Evolutionary conservation across 2,113 vertebrate species (phyloP).

Genomic region (Brachyhypopomus occidentalis): DNA sequence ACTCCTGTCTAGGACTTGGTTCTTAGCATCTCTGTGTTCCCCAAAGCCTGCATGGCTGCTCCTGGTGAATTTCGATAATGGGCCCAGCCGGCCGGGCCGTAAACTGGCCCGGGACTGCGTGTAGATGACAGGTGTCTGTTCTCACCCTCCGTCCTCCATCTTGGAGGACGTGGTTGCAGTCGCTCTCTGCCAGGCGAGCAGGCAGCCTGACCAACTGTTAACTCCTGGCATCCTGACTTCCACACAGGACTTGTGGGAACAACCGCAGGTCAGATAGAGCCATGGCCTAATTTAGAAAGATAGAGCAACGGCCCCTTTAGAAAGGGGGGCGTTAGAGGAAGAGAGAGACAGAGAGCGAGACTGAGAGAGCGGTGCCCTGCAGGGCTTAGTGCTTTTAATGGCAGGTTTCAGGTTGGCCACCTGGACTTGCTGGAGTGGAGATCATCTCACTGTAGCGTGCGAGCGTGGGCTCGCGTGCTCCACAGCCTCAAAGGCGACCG

Average conservation of each 20-base stretch:
- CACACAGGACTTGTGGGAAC: slow-evolving; percentile 36
- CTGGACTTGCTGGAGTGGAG: not conserved
- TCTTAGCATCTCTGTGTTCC: not conserved
- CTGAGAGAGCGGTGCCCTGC: not conserved
- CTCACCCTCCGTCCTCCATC: not conserved
- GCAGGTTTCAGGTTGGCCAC: not conserved
- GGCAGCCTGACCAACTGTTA: not conserved
- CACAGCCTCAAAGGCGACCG: not conserved
- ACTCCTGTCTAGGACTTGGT: not conserved
- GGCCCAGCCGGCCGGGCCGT: not conserved
- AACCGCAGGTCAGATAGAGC: not conserved
- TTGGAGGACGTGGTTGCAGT: slow-evolving; percentile 31
- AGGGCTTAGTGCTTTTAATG: not conserved
- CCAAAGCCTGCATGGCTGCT: not conserved
- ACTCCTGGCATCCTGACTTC: too few relatives aligned
- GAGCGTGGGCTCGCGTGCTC: not conserved
- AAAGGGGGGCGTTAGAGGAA: not conserved
- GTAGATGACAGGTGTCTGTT: slow-evolving; percentile 6
- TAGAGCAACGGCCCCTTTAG: too few relatives aligned
- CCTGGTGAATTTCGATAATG: slow-evolving; percentile 8
- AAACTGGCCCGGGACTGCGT: slow-evolving; percentile 20
- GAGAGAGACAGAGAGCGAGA: not conserved
- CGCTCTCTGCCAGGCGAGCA: not conserved
- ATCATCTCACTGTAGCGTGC: not conserved
- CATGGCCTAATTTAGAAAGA: not conserved